phyloP scores from a whole-genome alignment of 2,113 vertebrate genomes.

The Podarcis raffonei region DNA sequence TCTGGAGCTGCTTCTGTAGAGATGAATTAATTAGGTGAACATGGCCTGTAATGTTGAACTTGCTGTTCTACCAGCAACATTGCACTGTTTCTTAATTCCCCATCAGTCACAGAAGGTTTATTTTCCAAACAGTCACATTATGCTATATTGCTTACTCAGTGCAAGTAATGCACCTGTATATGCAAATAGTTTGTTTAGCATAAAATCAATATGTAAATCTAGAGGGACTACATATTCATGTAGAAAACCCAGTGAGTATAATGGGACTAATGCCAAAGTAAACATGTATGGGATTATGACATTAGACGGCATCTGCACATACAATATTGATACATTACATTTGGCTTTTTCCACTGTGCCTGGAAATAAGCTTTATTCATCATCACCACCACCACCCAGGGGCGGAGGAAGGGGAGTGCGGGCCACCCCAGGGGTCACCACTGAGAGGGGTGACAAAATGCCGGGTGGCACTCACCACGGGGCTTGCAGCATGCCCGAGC shows the following conservation, averaged over 20 bases:
- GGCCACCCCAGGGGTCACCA: too few species aligned
- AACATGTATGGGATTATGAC: too few species aligned
- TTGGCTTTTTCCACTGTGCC: too few species aligned
- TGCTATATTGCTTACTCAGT: background rate
- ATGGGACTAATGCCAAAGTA: background rate
- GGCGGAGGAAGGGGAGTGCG: too few species aligned
- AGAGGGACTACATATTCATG: background rate
- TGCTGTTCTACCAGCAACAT: background rate
- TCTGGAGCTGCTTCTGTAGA: background rate
- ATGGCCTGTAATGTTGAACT: background rate
- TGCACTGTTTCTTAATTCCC: background rate
- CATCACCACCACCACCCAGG: too few species aligned
- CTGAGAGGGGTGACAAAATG: too few species aligned
- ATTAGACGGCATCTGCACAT: too few species aligned
- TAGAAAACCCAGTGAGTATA: background rate
- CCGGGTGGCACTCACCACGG: too few species aligned
- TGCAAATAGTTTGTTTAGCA: background rate
- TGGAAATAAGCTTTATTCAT: too few species aligned
- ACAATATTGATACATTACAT: too few species aligned
- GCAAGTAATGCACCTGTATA: background rate
- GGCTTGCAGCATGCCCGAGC: too few species aligned
- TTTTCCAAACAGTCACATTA: background rate
- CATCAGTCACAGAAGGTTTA: too few species aligned
- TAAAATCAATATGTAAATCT: background rate
- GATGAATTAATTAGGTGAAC: background rate